Conservation (phyloP, 30 jellyfish, hydroid and myxozoan genomes). For the Aurelia coerulea region DNA sequence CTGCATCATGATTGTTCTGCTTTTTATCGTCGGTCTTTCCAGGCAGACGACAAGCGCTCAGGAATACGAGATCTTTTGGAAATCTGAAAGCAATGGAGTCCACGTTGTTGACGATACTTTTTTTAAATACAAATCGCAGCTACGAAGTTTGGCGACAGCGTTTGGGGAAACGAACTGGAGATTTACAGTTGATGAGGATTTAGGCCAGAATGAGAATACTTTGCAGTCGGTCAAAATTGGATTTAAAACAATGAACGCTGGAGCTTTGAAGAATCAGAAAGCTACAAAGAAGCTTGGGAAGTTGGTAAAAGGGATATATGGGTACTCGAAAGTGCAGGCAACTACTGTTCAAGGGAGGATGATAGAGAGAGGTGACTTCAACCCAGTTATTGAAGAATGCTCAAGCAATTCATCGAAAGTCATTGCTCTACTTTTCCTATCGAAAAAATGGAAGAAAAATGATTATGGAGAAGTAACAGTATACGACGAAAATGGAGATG, state of each 20-base stretch:
- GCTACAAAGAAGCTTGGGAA: not conserved
- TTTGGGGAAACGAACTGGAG: constrained; percentile 17
- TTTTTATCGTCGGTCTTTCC: too few relatives aligned
- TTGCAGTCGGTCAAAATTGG: constrained; percentile 27
- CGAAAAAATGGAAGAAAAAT: constrained; percentile 56
- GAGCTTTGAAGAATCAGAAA: not conserved
- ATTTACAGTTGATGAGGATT: constrained; percentile 46
- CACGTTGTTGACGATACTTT: constrained; percentile 40
- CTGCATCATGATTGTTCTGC: not conserved
- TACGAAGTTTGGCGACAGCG: not conserved
- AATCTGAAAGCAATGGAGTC: constrained; percentile 21
- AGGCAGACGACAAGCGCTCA: not conserved
- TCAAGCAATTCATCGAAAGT: not conserved
- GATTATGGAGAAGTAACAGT: constrained; percentile 64
- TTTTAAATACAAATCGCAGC: not conserved
- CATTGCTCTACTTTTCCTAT: constrained; percentile 22
- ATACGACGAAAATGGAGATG: constrained; percentile 45
- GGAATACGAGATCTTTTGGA: constrained; percentile 23
- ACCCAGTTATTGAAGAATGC: constrained; percentile 48
- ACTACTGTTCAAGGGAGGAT: constrained; percentile 46
- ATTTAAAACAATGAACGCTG: constrained; percentile 2
- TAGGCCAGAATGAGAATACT: not conserved
- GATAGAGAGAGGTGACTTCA: constrained; percentile 62
- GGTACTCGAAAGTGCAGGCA: not conserved
- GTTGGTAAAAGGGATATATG: not conserved